phyloP scores from a whole-genome alignment of 2,888 invertebrate species.

The Caenorhabditis becei region DNA sequence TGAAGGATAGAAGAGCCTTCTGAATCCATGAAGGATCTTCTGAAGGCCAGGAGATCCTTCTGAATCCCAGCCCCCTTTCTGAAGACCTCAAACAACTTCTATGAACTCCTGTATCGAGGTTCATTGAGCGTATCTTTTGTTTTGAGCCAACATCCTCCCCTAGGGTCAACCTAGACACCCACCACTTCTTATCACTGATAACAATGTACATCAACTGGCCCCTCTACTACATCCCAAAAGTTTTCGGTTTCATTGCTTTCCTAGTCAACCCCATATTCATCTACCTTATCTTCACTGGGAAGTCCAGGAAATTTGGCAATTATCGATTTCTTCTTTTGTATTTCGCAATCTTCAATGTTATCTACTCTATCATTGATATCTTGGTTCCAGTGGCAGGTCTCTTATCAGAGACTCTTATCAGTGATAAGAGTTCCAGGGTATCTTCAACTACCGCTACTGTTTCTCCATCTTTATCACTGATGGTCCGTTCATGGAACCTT shows the following conservation, averaged over 20 bases:
- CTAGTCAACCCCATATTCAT: constrained; percentile 25
- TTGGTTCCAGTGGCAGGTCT: constrained; percentile 14
- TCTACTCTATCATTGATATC: constrained; percentile 19
- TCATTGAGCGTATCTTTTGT: too few species aligned
- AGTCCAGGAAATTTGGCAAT: constrained; percentile 14
- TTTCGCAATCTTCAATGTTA: constrained; percentile 28
- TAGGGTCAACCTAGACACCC: too few species aligned
- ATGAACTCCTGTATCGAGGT: too few species aligned
- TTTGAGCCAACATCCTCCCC: background rate
- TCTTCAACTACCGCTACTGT: constrained; percentile 22
- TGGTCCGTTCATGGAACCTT: constrained; percentile 10
- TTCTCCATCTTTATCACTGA: constrained; percentile 25
- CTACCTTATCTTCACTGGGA: constrained; percentile 20
- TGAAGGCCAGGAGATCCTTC: too few species aligned
- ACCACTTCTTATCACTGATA: too few species aligned
- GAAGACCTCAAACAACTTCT: too few species aligned
- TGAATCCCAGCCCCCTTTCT: too few species aligned
- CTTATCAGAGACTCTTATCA: too few species aligned
- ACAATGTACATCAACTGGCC: constrained; percentile 27
- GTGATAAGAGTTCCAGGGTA: constrained; percentile 7
- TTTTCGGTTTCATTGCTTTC: constrained; percentile 15
- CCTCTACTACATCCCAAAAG: constrained; percentile 18
- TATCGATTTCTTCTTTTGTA: constrained; percentile 22
- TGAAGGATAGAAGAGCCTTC: too few species aligned
- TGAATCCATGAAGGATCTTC: too few species aligned